phyloP scores from a whole-genome alignment of 2,113 vertebrate species.

The Caretta caretta region DNA sequence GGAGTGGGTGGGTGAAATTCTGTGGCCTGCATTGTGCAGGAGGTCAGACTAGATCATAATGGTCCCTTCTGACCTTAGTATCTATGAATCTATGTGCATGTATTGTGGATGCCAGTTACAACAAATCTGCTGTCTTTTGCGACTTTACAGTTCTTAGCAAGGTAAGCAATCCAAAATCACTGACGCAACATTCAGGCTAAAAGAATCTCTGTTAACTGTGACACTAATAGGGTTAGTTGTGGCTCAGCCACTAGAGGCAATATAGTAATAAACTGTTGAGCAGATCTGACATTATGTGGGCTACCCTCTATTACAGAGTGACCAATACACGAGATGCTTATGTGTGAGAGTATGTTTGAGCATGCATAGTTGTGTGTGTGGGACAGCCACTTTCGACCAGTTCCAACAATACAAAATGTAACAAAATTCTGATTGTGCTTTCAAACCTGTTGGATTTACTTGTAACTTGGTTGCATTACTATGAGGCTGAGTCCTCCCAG shows the following conservation, averaged over 20 bases:
- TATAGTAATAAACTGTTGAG: neutral
- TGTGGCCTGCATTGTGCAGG: no score
- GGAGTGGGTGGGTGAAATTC: no score
- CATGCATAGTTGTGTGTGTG: neutral
- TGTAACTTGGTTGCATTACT: neutral
- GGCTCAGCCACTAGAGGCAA: neutral
- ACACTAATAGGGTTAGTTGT: neutral
- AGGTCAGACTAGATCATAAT: no score
- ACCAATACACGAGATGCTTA: no score
- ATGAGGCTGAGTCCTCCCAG: neutral
- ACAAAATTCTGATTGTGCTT: neutral
- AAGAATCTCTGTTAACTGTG: neutral
- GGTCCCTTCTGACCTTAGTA: no score
- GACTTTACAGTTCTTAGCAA: neutral
- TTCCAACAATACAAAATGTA: neutral
- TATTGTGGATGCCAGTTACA: neutral
- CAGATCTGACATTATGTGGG: neutral
- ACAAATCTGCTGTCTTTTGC: rapidly evolving
- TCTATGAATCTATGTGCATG: neutral
- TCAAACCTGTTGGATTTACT: neutral
- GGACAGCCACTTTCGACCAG: neutral
- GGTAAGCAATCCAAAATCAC: neutral
- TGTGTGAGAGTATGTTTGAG: neutral
- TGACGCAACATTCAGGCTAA: neutral
- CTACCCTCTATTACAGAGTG: no score